Conservation (phyloP, 2,797 vertebrate species). For the Argyrosomus regius region DNA sequence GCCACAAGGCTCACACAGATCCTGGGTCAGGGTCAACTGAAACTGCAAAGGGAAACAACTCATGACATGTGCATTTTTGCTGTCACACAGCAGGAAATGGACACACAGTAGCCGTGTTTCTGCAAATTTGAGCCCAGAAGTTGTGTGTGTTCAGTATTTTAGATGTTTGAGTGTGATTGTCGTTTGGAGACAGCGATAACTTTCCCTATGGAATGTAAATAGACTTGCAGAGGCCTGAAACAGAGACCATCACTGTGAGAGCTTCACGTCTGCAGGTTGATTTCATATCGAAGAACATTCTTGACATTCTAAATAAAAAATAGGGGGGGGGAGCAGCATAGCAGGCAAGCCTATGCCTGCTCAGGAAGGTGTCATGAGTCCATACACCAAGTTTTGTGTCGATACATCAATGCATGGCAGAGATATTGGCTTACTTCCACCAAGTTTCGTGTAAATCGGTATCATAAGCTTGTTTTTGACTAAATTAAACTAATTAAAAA, state of each 20-base stretch:
- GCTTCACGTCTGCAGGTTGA: not conserved
- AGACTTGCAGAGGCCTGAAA: too few species aligned
- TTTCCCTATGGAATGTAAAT: not conserved
- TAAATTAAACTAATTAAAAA: too few species aligned
- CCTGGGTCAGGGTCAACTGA: slow-evolving; percentile 2
- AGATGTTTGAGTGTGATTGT: not conserved
- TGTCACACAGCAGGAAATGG: not conserved
- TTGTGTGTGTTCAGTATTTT: too few species aligned
- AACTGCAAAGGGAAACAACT: not conserved
- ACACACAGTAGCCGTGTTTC: not conserved
- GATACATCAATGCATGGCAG: too few species aligned
- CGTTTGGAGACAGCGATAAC: not conserved
- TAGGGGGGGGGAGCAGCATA: too few species aligned
- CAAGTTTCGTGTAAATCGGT: too few species aligned
- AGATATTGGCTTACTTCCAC: too few species aligned
- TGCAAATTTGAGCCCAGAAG: not conserved
- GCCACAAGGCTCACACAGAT: not conserved
- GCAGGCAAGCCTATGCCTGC: too few species aligned
- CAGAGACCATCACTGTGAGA: not conserved
- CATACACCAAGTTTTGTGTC: too few species aligned
- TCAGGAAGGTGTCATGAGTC: too few species aligned
- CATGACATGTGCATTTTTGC: not conserved
- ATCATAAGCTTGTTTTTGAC: too few species aligned
- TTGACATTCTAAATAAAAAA: too few species aligned
- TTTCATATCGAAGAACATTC: not conserved